A percentile compares a stretch with the other conserved stretches of the same genome.
These are phyloP conservation scores for Micrastur ruficollis DNA, from an alignment of 2,797 vertebrate genomes.

Conservation along the genomic window DNA sequence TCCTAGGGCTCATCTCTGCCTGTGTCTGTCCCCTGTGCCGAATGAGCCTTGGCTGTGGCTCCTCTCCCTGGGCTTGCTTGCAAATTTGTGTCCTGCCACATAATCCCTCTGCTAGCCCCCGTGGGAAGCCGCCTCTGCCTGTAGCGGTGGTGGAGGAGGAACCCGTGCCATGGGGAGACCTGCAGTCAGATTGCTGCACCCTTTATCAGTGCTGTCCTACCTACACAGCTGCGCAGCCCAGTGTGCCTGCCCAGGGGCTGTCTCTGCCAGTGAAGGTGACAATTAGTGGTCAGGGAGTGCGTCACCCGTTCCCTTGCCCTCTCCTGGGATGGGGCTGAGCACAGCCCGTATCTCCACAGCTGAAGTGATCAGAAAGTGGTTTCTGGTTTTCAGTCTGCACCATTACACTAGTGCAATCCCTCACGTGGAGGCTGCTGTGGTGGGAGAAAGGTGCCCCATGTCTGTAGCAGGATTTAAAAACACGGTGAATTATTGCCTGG, in stretches of 20 bases:
- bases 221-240: not conserved
- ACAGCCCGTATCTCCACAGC: not conserved
- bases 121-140: not conserved
- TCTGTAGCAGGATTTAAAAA: not conserved
- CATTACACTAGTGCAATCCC: not conserved
- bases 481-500: not conserved
- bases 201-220: not conserved
- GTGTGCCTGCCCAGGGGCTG: not conserved
- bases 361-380: not conserved
- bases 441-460: not conserved
- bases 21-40: not conserved
- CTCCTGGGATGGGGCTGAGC: not conserved
- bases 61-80: not conserved
- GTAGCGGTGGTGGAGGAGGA: not conserved
- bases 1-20: not conserved
- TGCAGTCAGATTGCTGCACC: not conserved
- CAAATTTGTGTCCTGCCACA: not conserved
- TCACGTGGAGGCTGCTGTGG: fast-evolving
- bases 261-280: fast-evolving
- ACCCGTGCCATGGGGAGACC: fast-evolving
- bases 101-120: not conserved
- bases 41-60: not conserved
- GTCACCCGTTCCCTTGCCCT: not conserved
- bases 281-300: not conserved
- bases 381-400: not conserved